Evolutionary conservation across 37 sponge, comb jelly and placozoan species (phyloP).

Genomic region (Halichondria panicea): DNA sequence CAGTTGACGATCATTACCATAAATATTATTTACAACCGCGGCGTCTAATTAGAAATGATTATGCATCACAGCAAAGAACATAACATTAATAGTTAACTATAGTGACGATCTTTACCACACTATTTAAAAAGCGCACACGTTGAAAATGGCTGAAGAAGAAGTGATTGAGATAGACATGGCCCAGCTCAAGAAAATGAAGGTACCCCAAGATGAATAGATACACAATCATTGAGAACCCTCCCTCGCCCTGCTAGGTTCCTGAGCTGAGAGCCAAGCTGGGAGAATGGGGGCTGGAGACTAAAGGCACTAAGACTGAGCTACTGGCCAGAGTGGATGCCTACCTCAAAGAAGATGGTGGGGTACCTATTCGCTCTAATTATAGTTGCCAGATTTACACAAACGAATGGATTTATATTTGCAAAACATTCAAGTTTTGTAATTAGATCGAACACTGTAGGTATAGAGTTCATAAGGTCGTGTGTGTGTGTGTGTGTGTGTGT

Average conservation of each 20-base stretch:
- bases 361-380: too few relatives aligned
- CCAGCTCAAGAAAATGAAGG: slow-evolving; percentile 78
- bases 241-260: slow-evolving; percentile 32
- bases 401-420: too few relatives aligned
- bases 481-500: too few relatives aligned
- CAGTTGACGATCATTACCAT: too few relatives aligned
- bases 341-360: slow-evolving; percentile 57
- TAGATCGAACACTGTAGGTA: neutral
- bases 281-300: slow-evolving; percentile 63
- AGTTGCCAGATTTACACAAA: too few relatives aligned
- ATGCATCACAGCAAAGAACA: too few relatives aligned
- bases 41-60: too few relatives aligned
- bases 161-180: slow-evolving; percentile 59
- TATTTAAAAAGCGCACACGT: too few relatives aligned
- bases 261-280: slow-evolving; percentile 62
- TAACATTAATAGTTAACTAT: too few relatives aligned
- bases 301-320: slow-evolving; percentile 79
- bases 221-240: neutral
- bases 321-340: slow-evolving; percentile 69
- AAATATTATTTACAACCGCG: too few relatives aligned
- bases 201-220: neutral
- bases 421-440: too few relatives aligned
- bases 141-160: slow-evolving; percentile 19
- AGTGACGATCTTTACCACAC: too few relatives aligned
- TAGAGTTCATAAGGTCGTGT: neutral